Percentiles rank a stretch among this genome's conserved stretches.
Conservation (phyloP, 2,797 vertebrate species). For the Alcedo quadribrachys region DNA sequence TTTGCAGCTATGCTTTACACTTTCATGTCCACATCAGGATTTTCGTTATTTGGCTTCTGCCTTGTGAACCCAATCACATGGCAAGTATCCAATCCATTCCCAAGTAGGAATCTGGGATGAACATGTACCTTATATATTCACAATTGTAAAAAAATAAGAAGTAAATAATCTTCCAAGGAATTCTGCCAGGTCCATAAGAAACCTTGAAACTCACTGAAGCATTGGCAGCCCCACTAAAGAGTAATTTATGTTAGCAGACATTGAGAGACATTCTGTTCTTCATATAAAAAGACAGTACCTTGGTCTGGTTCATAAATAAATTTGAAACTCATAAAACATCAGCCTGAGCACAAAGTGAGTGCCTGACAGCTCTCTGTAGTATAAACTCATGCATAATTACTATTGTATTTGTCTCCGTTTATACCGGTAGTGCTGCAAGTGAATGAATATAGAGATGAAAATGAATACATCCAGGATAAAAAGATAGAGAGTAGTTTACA, state of each 20-base stretch:
- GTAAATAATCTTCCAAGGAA: not conserved
- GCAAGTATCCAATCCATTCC: too few species aligned
- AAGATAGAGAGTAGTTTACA: not conserved
- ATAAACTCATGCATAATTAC: not conserved
- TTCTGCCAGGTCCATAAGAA: not conserved
- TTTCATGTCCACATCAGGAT: not conserved
- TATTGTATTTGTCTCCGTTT: not conserved
- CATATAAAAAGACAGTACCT: constrained; percentile 10
- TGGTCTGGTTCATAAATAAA: not conserved
- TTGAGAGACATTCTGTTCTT: not conserved
- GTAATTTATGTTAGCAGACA: not conserved
- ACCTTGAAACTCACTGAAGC: not conserved
- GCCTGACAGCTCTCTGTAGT: not conserved
- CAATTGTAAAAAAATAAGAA: not conserved
- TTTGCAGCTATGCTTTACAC: constrained; percentile 35
- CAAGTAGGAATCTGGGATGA: not conserved
- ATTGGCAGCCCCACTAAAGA: not conserved
- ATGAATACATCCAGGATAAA: not conserved
- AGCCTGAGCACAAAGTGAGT: not conserved
- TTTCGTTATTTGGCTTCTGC: constrained; percentile 6
- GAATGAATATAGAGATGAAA: not conserved
- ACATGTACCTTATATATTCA: not conserved
- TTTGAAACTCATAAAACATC: not conserved
- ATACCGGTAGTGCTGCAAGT: not conserved
- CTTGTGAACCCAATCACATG: not conserved